phyloP scores from a whole-genome alignment of 2,888 invertebrate genomes.

The Autographa gamma region DNA sequence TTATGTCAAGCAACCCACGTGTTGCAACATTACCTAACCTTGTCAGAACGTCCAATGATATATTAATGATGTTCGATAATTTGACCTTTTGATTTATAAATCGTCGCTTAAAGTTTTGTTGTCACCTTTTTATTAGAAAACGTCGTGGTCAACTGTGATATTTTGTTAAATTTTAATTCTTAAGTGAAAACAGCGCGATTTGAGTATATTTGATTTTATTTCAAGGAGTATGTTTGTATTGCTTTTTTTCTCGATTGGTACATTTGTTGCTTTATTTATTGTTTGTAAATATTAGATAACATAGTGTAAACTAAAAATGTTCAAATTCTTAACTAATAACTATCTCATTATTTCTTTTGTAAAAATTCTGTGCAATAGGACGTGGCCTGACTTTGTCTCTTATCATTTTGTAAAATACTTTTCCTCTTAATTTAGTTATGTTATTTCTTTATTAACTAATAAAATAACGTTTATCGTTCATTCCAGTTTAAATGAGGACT shows the following conservation, averaged over 20 bases:
- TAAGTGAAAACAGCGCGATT: constrained; percentile 79
- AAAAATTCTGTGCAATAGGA: constrained; percentile 84
- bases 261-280: constrained; percentile 87
- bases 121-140: constrained; percentile 77
- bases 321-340: constrained; percentile 70
- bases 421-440: constrained; percentile 82
- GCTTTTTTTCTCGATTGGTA: constrained; percentile 72
- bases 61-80: constrained; percentile 52
- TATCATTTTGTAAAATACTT: constrained; percentile 77
- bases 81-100: constrained; percentile 61
- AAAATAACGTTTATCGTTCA: constrained; percentile 87
- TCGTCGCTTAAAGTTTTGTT: constrained; percentile 73
- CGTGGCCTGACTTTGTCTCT: constrained; percentile 77
- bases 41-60: constrained; percentile 43
- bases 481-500: constrained; percentile 88
- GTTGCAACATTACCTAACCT: constrained; percentile 42
- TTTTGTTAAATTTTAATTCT: constrained; percentile 87
- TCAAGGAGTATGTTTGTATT: constrained; percentile 70
- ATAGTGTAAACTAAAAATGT: constrained; percentile 77
- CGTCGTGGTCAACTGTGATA: constrained; percentile 89
- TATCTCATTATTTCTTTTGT: constrained; percentile 63
- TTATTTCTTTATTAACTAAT: constrained; percentile 86
- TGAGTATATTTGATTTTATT: constrained; percentile 69
- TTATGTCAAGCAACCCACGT: constrained; percentile 41
- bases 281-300: constrained; percentile 85